These are phyloP conservation scores for Pteropus rufus DNA, from an alignment of 2,797 vertebrate species.

Conservation along the genomic window DNA sequence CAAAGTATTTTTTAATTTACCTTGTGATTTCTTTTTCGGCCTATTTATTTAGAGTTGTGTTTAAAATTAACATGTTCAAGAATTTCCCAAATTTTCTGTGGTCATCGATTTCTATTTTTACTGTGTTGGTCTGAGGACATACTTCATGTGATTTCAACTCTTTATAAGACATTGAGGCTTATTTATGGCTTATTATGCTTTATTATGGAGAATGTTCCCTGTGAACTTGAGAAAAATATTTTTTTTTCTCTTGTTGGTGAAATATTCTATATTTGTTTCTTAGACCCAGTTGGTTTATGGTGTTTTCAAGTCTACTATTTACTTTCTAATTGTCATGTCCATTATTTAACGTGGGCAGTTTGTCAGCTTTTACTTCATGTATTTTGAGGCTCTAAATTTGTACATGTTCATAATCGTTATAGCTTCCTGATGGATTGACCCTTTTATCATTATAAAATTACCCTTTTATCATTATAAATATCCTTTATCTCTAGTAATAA, in stretches of 20 bases:
- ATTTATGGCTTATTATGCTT: background rate
- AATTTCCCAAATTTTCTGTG: background rate
- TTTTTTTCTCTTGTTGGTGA: background rate
- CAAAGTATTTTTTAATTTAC: background rate
- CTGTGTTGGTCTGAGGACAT: background rate
- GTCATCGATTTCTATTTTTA: background rate
- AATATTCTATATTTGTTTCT: background rate
- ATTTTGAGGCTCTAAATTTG: background rate
- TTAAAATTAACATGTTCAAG: background rate
- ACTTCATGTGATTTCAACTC: background rate
- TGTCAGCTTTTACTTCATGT: background rate
- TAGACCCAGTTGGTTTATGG: background rate
- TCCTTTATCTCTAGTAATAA: background rate
- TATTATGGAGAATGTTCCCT: background rate
- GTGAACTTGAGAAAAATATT: background rate
- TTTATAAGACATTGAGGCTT: background rate
- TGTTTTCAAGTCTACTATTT: background rate
- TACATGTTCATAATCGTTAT: background rate
- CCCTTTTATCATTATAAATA: background rate
- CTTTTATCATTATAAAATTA: background rate
- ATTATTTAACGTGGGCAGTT: background rate
- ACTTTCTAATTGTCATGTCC: background rate
- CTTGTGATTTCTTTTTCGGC: background rate
- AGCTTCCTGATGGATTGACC: background rate
- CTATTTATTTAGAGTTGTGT: background rate